Base-by-base conservation (phyloP, 2,888 invertebrate genomes). In the Merodon equestris region DNA sequence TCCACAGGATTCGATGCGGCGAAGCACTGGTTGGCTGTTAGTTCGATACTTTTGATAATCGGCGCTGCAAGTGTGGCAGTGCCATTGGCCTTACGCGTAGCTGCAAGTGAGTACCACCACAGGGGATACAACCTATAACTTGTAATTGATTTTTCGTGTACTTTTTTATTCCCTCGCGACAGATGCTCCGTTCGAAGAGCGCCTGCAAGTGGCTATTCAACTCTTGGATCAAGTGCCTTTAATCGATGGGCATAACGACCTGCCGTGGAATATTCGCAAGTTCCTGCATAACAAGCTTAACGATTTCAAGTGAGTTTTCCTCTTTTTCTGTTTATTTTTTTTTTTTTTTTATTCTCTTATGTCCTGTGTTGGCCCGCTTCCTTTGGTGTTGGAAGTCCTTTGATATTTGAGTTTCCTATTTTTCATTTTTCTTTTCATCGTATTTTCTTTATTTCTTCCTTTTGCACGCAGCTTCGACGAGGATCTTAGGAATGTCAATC, bases 191-290 rank as follows among this genome's bases (percentile, higher is more conserved):
- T 91, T 94, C 82, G 93, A 94, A 86, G 94, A 95, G 88, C 91
- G 94, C 53, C 90, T 94, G 81, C 93, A 94, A 84, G 92, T 93
- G 72, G 94, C 94, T 10, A 92, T 93, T 73, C 91, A 93, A 82
- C 91, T 94, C 27, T 90, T 94, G 79, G 93, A 94, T 86, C 94
- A 94, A 90, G 93, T 94, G 83, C 94, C 94, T 83, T 92, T 95
- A 83, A 92, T 95, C 84, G 95, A 95, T 89, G 96, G 96, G 83
- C 96, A 96, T 91, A 96, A 96, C 90, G 96, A 96, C 89, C 90
- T 96, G 82, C 96, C 96, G 12, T 96, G 96, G 95, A 96, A 96
- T 89, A 95, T 96, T 88, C 91, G 96, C 83, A 96, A 96, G 90
- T 96, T 96, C 90, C 91, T 96, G 87, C 95, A 96, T 89, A 96